A percentile compares a stretch with the other conserved stretches of the same genome.
These are phyloP conservation scores for Axinella damicornis DNA, from an alignment of 37 sponge, comb jelly and placozoan genomes.

Conservation along the genomic window DNA sequence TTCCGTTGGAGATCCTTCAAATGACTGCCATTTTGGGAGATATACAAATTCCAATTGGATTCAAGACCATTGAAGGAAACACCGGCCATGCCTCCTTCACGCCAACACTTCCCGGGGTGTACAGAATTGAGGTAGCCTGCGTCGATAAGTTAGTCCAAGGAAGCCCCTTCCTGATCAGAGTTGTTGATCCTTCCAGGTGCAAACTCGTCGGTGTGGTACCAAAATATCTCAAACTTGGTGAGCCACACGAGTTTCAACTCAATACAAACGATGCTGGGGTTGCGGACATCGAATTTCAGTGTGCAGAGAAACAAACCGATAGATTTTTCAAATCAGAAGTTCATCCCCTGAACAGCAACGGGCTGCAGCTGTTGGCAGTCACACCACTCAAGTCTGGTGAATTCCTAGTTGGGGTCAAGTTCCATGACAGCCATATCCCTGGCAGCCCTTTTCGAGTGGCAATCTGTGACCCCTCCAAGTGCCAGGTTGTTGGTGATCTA, in stretches of 20 bases:
- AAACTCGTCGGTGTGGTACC: constrained; percentile 43
- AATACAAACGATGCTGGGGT: constrained; percentile 72
- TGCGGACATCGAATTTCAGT: constrained; percentile 30
- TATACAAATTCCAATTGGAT: constrained; percentile 52
- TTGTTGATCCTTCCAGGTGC: constrained; percentile 61
- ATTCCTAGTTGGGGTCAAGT: constrained; percentile 41
- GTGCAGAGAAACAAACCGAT: constrained; percentile 21
- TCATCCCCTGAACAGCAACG: constrained; percentile 8
- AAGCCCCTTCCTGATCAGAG: constrained; percentile 65
- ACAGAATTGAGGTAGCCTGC: constrained; percentile 75
- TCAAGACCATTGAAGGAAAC: constrained; percentile 43
- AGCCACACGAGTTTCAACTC: constrained; percentile 50
- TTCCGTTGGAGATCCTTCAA: constrained; percentile 47
- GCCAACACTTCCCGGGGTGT: constrained; percentile 70
- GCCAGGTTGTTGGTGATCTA: constrained; percentile 43
- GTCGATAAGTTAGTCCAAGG: constrained; percentile 60
- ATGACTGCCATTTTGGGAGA: constrained; percentile 59
- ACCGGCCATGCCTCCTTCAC: constrained; percentile 57
- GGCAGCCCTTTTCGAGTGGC: constrained; percentile 59
- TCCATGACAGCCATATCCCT: constrained; percentile 35
- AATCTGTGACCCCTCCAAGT: constrained; percentile 63
- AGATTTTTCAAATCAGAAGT: not conserved
- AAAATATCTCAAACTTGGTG: constrained; percentile 39
- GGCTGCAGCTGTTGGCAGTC: constrained; percentile 18
- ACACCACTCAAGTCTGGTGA: constrained; percentile 55